phyloP scores from a whole-genome alignment of 2,113 vertebrate genomes.

The Brachionichthys hirsutus region DNA sequence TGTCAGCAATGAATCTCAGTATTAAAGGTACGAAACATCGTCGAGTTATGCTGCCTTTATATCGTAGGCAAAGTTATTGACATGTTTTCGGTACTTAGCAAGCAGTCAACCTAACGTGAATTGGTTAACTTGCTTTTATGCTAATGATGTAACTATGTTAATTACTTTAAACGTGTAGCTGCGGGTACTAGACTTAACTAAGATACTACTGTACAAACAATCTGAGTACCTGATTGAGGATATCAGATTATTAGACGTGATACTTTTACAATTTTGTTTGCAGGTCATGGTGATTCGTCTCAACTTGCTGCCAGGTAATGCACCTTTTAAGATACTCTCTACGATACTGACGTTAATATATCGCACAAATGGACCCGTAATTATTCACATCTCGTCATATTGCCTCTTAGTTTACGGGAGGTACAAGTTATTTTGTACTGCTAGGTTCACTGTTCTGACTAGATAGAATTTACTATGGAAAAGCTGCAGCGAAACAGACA shows the following conservation, averaged over 20 bases:
- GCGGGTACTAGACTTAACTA: background rate
- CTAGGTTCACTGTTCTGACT: background rate
- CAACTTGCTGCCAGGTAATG: constrained; percentile 56
- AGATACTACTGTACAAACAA: no score
- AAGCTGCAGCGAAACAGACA: background rate
- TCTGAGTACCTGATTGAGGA: no score
- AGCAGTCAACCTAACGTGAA: background rate
- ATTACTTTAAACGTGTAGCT: background rate
- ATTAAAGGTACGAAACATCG: constrained; percentile 50
- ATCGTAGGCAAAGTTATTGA: background rate
- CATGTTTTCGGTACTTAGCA: background rate
- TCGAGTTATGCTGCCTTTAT: background rate
- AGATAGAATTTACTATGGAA: background rate
- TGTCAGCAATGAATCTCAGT: constrained; percentile 41
- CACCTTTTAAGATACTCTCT: background rate
- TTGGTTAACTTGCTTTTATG: background rate
- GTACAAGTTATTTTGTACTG: background rate
- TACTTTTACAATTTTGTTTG: constrained; percentile 9
- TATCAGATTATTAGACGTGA: no score
- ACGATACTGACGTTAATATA: no score
- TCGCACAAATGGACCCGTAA: no score
- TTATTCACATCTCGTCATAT: no score
- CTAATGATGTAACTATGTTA: background rate
- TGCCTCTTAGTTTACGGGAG: no score
- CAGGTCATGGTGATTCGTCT: constrained; percentile 56